Evolutionary conservation across 2,888 invertebrate genomes (phyloP), one percentile per base, ranked within the genome.

Genomic region (Melitaea athalia): DNA sequence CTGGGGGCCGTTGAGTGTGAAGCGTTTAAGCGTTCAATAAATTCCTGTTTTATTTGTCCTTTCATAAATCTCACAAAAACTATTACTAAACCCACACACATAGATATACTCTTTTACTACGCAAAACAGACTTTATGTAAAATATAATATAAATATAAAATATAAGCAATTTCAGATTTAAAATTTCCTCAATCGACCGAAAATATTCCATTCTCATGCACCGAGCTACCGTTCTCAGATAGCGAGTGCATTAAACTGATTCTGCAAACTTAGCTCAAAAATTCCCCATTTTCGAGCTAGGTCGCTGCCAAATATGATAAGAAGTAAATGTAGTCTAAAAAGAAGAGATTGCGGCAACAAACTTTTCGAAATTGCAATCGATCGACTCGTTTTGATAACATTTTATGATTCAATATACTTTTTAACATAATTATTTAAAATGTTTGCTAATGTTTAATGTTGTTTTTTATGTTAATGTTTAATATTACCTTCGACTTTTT

Each of bases 241-340:
- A 67, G 57, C 63, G 50, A 67, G 63, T 63, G 63, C 63, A 67
- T 67, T 67, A 67, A 59, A 67, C 63, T 63, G 43, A 50, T 67
- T 67, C 59, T 60, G 64, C 64, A 50, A 68, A 70, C 59, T 70
- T 65, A 68, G 68, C 70, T 68, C 64, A 59, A 68, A 70, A 55
- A 70, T 57, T 67, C 31, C 49, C 38, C 67, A 60, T 63, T 69
- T 66, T 52, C 42, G 70, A 68, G 64, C 64, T 63, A 64, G 68
- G 59, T 68, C 65, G 70, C 70, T 70, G 70, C 70, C 70, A 70
- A 70, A 57, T 17, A 63, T 70, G 70, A 70, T 70, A 70, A 70
- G 70, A 57, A 38, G 68, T 53, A 68, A 70, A 68, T 70, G 62
- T 62, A 50, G 62, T 65, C 59, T 62, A 38, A 57, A 59, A 64